Base-by-base conservation (phyloP, 2,888 invertebrate species). In the Eupithecia centaureata region DNA sequence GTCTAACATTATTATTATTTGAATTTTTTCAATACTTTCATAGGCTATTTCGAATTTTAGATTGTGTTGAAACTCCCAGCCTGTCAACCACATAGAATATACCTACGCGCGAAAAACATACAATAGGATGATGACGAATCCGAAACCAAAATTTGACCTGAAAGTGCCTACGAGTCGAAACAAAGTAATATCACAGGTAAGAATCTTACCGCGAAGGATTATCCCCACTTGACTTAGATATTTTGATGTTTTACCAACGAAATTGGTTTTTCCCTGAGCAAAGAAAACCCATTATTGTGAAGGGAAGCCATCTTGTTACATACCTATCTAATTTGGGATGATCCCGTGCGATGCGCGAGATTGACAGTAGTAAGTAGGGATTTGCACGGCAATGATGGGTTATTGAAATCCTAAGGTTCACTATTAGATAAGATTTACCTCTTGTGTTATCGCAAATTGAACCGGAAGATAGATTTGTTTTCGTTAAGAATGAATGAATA, bases 221-320 rank as follows among this genome's bases (percentile, higher is more conserved):
- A 88, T 87, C 86, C 80, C 80, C 82, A 84, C 88, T 87, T 86
- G 85, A 85, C 87, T 88, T 83, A 84, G 84, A 87, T 86, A 87
- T 88, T 88, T 88, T 86, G 86, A 88, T 87, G 87, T 88, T 88
- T 86, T 84, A 86, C 82, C 81, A 78, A 77, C 80, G 83, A 89
- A 89, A 89, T 89, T 89, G 89, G 85, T 88, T 89, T 89, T 86
- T 82, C 83, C 84, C 82, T 81, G 79, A 81, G 85, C 82, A 85
- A 87, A 85, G 85, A 86, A 87, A 88, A 86, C 82, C 86, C 85
- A 87, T 89, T 88, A 88, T 82, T 79, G 76, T 77, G 74, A 78
- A 76, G 79, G 80, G 83, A 82, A 84, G 83, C 81, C 77, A 77
- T 75, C 83, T 86, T 82, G 86, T 86, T 85, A 87, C 82, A 73